Evolutionary conservation across 2,113 vertebrate species (phyloP).

Genomic region (Barnardius zonarius): DNA sequence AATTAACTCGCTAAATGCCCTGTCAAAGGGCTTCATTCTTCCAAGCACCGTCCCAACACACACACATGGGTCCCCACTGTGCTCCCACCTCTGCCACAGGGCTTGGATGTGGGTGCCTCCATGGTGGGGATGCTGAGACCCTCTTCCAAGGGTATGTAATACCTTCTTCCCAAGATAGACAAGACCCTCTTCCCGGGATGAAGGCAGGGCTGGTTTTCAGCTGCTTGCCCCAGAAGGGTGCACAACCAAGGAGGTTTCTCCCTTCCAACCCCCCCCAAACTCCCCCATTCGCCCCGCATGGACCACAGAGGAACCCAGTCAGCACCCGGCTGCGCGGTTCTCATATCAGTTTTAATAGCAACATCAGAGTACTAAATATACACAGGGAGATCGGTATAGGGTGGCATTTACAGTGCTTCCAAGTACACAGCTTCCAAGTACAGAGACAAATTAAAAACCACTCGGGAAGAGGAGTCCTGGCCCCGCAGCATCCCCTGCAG

Average conservation of each 20-base stretch:
- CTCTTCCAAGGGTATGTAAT: background rate
- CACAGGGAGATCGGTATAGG: constrained; percentile 82
- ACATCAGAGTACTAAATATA: constrained; percentile 93
- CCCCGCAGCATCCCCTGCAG: background rate
- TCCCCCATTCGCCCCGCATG: background rate
- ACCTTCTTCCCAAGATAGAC: background rate
- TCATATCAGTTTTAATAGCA: constrained; percentile 90
- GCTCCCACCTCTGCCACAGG: background rate
- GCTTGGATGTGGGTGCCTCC: fast-evolving
- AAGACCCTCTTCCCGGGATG: background rate
- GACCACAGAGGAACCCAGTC: background rate
- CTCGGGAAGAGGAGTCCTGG: constrained; percentile 55
- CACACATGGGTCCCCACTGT: fast-evolving
- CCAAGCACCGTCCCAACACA: background rate
- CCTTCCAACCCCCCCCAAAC: background rate
- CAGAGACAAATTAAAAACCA: constrained; percentile 87
- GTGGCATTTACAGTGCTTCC: constrained; percentile 89
- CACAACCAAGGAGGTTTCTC: background rate
- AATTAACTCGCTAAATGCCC: background rate
- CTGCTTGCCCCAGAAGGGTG: fast-evolving
- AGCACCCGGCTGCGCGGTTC: background rate
- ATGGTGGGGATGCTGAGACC: fast-evolving
- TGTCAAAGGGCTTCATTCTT: background rate
- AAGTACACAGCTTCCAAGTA: constrained; percentile 87
- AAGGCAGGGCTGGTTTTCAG: background rate